Conservation (phyloP, 30 jellyfish, hydroid and myxozoan genomes). For the Clytia hemisphaerica region DNA sequence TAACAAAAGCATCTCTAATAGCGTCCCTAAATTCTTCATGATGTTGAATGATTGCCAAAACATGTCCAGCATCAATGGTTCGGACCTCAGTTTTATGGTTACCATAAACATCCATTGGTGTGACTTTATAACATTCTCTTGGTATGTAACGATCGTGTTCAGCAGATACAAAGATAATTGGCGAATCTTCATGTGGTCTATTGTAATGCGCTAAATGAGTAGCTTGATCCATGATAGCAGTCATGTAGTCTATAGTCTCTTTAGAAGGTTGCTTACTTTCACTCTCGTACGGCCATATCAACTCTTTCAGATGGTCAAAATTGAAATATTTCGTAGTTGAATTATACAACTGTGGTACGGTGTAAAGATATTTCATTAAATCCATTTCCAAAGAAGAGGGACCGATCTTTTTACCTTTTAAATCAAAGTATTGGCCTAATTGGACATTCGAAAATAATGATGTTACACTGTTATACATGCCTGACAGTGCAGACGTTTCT, state of each 20-base stretch:
- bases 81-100: slow-evolving; percentile 57
- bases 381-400: slow-evolving; percentile 56
- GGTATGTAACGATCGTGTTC: slow-evolving; percentile 78
- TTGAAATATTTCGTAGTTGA: slow-evolving; percentile 39
- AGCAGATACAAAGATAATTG: slow-evolving; percentile 58
- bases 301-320: slow-evolving; percentile 51
- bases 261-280: slow-evolving; percentile 17
- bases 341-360: slow-evolving; percentile 27
- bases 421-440: neutral
- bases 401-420: slow-evolving; percentile 16
- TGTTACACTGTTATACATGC: neutral
- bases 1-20: slow-evolving; percentile 63
- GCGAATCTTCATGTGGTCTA: slow-evolving; percentile 56
- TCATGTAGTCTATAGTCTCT: slow-evolving; percentile 64
- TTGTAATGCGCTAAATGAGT: slow-evolving; percentile 65
- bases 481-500: too few species aligned
- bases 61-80: slow-evolving; percentile 83
- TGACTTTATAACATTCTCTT: slow-evolving; percentile 37
- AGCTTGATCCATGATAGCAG: slow-evolving; percentile 53
- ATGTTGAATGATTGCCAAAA: slow-evolving; percentile 54
- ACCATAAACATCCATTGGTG: slow-evolving; percentile 67
- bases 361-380: slow-evolving; percentile 33
- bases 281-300: slow-evolving; percentile 13
- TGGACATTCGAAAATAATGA: neutral
- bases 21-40: slow-evolving; percentile 75